Base-by-base conservation (phyloP, 2,888 invertebrate species). In the Desoria tigrina region DNA sequence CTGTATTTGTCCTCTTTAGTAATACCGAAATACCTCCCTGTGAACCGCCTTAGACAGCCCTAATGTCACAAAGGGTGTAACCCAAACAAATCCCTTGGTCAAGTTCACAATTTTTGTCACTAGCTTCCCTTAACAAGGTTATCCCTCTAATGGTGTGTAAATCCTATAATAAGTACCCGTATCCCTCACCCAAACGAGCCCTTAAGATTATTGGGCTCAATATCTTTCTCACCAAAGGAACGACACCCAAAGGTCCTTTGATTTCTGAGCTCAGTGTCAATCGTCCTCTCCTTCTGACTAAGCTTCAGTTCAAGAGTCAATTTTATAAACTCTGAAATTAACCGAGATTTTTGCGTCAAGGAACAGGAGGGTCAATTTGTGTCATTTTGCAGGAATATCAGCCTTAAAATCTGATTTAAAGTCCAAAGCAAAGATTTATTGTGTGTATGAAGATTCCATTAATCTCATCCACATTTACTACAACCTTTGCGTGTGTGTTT, bases 61-160 rank as follows among this genome's bases (percentile, higher is more conserved):
- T 71, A 75, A 74, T 75, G 75, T 75, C 75, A 75, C 75, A 71
- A 72, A 71, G 73, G 75, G 69, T 72, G 72, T 73, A 73, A 71
- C 73, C 72, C 65, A 73, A 72, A 73, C 71, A 71, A 69, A 67
- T 66, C 72, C 72, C 71, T 65, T 71, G 68, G 71, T 69, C 68
- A 71, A 71, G 68, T 71, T 71, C 68, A 71, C 62, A 61, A 66
- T 45, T 61, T 68, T 60, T 65, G 65, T 65, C 65, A 65, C 55
- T 59, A 32, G 45, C 55, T 42, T 11, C 7, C 32, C 21, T 58
- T 45, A 58, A 42, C 28, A 58, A 58, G 58, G 58, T 57, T 58
- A 58, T 58, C 58, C 49, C 26, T 26, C 27, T 57, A 42, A 57
- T 57, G 26, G 42, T 57, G 39, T 14, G 14, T 57, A 23, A 55